Evolutionary conservation across 2,113 vertebrate genomes (phyloP).

Genomic region (Zingel zingel): DNA sequence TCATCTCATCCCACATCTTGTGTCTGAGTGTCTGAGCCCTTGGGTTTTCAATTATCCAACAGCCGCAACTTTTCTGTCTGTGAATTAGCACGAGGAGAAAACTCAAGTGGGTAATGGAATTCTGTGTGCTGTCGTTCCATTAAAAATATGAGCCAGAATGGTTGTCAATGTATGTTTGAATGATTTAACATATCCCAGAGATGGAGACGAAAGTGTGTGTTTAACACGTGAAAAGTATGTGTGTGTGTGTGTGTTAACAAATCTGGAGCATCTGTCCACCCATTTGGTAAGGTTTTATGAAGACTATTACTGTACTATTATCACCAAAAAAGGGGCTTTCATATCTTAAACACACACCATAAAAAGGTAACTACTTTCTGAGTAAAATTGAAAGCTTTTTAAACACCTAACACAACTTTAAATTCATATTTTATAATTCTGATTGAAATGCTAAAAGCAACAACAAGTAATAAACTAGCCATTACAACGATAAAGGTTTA

Average conservation of each 20-base stretch:
- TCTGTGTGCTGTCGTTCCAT: slow-evolving; percentile 19
- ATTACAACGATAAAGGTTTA: slow-evolving; percentile 5
- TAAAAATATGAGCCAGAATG: slow-evolving; percentile 33
- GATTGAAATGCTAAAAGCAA: slow-evolving; percentile 15
- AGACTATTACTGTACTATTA: not conserved
- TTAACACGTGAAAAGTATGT: not conserved
- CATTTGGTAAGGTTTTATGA: slow-evolving; percentile 16
- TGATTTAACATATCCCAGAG: slow-evolving; percentile 1
- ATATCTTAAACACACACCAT: not conserved
- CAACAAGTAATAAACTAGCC: slow-evolving; percentile 15
- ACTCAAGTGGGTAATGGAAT: slow-evolving; percentile 65
- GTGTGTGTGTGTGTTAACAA: not conserved
- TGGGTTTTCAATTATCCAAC: slow-evolving; percentile 74
- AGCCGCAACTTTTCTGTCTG: slow-evolving; percentile 34
- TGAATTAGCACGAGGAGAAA: slow-evolving; percentile 57
- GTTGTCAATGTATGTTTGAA: slow-evolving; percentile 20
- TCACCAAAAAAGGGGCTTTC: not conserved
- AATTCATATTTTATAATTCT: slow-evolving; percentile 18
- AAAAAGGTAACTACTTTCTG: not conserved
- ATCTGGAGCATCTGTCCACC: slow-evolving; percentile 20
- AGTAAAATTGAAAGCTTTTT: not conserved
- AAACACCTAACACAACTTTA: not conserved
- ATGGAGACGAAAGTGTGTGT: not conserved
- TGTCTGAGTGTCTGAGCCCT: slow-evolving; percentile 2
- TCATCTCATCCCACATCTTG: slow-evolving; percentile 47